A percentile compares a stretch with the other conserved stretches of the same genome.
phyloP scores from a whole-genome alignment of 1,140 invertebrate species.

The Copidosoma floridanum region DNA sequence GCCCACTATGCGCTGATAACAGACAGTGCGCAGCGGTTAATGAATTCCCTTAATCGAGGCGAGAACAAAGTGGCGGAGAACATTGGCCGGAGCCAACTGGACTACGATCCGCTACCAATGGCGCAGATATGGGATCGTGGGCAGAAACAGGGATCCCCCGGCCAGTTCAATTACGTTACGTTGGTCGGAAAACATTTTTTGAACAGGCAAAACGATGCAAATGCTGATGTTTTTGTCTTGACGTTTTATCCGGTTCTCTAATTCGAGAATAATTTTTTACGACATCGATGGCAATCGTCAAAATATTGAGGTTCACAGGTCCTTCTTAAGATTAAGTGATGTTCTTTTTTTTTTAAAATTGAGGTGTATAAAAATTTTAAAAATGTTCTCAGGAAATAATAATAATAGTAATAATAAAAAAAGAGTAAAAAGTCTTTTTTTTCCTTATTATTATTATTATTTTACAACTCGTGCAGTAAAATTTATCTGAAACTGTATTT shows the following conservation, averaged over 20 bases:
- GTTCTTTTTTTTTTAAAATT: background rate
- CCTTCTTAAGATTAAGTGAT: background rate
- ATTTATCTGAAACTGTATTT: too few species aligned
- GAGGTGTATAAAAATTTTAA: background rate
- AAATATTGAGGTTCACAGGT: background rate
- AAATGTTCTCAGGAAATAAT: background rate
- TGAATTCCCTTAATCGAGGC: background rate
- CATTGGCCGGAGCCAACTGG: background rate
- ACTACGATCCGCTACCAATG: background rate
- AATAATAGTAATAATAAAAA: too few species aligned
- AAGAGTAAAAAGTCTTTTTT: too few species aligned
- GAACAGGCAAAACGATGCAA: background rate
- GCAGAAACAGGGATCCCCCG: background rate
- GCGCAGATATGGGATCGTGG: conserved; percentile 7
- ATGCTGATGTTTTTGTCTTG: conserved; percentile 5
- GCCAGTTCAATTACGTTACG: background rate
- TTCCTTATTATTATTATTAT: too few species aligned
- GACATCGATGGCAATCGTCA: background rate
- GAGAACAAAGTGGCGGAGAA: background rate
- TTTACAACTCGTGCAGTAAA: too few species aligned
- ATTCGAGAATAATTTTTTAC: background rate
- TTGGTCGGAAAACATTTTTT: conserved; percentile 13
- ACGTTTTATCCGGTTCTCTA: conserved; percentile 11
- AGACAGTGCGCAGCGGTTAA: background rate
- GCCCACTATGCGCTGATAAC: background rate